Evolutionary conservation across 1,140 invertebrate species (phyloP), one percentile per base, ranked within the genome.

Genomic region (Calycopis cecrops): DNA sequence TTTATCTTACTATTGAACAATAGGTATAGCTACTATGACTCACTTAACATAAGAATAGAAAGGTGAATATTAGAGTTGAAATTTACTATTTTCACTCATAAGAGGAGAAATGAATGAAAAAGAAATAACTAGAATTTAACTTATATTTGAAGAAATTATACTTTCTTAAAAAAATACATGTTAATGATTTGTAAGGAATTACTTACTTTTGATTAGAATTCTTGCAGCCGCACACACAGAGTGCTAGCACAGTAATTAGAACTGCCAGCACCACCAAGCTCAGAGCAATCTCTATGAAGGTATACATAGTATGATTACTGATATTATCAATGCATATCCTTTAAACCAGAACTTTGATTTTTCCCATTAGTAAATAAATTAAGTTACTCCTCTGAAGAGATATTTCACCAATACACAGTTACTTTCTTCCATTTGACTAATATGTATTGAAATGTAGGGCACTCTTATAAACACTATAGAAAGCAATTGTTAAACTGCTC

Each of bases 131-230:
- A n/a, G n/a, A n/a, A n/a, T n/a, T n/a, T 3, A 28, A 28, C 2
- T 28, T 3, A 28, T 28, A 28, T 28, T 28, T 28, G 21, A 28
- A 28, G 21, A 28, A 28, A 28, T 28, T 2, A 28, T 6, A 28
- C n/a, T n/a, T 2, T 3, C 21, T 28, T 28, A 6, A 28, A 28
- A 28, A 28, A n/a, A n/a, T n/a, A n/a, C 6, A 2, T 2, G 21
- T 3, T 3, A 28, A 28, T 6, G 2, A 28, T 28, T 28, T 28
- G 2, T 28, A 50, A 12, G 33, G n/a, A 16, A 37, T 54, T 44
- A 87, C 84, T 87, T 79, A 88, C 87, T 88, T 88, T 55, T 87
- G 87, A 62, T 85, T 81, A 40, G 84, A 84, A 53, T 87, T 88
- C 55, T 80, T 86, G 69, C 87, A 88, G 56, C 85, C 85, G 68